Evolutionary conservation across 2,797 vertebrate species (phyloP).

Genomic region (Pseudomugil tenellus): DNA sequence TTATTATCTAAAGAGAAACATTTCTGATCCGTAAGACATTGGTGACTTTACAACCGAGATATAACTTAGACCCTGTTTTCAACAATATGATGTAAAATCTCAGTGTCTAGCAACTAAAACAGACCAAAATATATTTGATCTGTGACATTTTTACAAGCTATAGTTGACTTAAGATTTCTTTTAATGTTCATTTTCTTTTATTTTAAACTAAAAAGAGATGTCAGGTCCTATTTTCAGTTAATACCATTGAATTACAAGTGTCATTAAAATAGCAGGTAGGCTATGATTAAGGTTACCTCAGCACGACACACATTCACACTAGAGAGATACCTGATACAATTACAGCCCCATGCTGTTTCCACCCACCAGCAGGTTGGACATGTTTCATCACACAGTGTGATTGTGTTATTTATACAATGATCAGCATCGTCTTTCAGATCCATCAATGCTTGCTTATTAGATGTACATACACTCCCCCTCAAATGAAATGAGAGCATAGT

Average conservation of each 20-base stretch:
- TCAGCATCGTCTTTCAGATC: slow-evolving; percentile 30
- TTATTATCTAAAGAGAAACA: too few relatives aligned
- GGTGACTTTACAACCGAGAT: neutral
- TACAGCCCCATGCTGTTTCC: slow-evolving; percentile 26
- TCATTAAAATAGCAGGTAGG: neutral
- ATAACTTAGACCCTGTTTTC: neutral
- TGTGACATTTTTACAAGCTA: neutral
- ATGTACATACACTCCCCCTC: slow-evolving; percentile 29
- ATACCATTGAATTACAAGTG: neutral
- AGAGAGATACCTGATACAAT: slow-evolving; percentile 31
- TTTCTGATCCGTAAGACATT: neutral
- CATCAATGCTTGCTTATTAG: slow-evolving; percentile 14
- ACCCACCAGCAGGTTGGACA: slow-evolving; percentile 57
- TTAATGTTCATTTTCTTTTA: neutral
- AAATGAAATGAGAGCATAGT: slow-evolving; percentile 15
- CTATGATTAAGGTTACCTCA: neutral
- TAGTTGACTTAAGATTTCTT: neutral
- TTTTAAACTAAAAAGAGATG: neutral
- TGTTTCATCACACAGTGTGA: slow-evolving; percentile 49
- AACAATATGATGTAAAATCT: neutral
- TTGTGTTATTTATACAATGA: slow-evolving; percentile 51
- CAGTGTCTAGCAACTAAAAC: neutral
- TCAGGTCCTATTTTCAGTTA: neutral
- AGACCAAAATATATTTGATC: neutral
- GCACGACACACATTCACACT: slow-evolving; percentile 11